These are phyloP conservation scores for Apodemia duryi DNA, from an alignment of 2,888 invertebrate genomes.

Conservation along the genomic window DNA sequence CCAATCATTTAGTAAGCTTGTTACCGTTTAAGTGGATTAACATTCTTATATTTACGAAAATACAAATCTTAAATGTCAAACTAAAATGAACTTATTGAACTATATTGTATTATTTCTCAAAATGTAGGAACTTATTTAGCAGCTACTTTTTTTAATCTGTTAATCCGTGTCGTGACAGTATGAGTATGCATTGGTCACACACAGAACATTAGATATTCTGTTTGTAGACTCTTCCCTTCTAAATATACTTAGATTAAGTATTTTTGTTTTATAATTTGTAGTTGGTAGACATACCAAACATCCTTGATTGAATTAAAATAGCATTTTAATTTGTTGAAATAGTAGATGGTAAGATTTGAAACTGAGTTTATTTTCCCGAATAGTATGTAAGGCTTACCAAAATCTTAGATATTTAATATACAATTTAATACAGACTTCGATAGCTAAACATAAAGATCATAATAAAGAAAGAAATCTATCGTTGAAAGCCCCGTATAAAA, in stretches of 20 bases:
- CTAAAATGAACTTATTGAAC: too few species aligned
- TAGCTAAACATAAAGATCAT: not conserved
- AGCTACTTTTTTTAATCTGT: not conserved
- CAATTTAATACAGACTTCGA: not conserved
- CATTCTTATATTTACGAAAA: too few species aligned
- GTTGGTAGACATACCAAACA: slow-evolving; percentile 13
- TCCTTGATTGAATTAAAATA: slow-evolving; percentile 9
- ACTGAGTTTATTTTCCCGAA: not conserved
- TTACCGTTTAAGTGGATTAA: too few species aligned
- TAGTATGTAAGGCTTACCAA: not conserved
- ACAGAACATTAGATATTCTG: not conserved
- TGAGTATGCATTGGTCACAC: not conserved
- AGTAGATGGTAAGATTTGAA: not conserved
- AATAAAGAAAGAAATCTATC: too few species aligned
- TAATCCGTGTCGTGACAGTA: not conserved
- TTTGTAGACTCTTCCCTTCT: slow-evolving; percentile 61
- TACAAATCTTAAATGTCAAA: too few species aligned
- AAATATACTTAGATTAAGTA: slow-evolving; percentile 51
- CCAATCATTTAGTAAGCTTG: too few species aligned
- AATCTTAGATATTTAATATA: not conserved
- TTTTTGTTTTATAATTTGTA: slow-evolving; percentile 35
- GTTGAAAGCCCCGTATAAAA: too few species aligned
- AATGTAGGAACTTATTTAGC: too few species aligned
- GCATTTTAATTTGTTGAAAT: slow-evolving; percentile 13
- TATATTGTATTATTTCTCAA: too few species aligned